Evolutionary conservation across 2,113 vertebrate genomes (phyloP).

Genomic region (Eleginops maclovinus): DNA sequence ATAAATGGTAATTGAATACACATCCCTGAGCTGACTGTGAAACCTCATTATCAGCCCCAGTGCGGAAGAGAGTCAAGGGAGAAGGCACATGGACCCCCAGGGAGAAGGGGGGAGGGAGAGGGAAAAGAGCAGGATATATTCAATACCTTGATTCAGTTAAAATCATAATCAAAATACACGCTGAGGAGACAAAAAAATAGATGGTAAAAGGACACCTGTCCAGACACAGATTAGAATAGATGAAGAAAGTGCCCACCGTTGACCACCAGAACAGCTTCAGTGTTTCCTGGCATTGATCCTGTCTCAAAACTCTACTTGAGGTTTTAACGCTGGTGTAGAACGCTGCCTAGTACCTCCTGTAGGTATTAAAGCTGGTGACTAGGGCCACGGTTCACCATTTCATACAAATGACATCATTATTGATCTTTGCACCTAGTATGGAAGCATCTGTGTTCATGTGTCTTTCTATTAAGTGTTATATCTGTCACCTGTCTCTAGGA

Average conservation of each 20-base stretch:
- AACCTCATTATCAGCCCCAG: slow-evolving; percentile 55
- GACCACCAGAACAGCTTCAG: neutral
- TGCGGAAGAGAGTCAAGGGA: slow-evolving; percentile 39
- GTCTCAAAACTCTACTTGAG: neutral
- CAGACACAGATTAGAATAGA: neutral
- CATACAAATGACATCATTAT: neutral
- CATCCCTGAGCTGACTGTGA: slow-evolving; percentile 41
- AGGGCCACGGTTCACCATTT: neutral
- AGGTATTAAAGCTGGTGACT: neutral
- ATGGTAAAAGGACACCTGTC: neutral
- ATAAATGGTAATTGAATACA: slow-evolving; percentile 58
- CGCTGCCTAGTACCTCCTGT: neutral
- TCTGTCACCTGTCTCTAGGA: neutral
- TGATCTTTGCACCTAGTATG: neutral
- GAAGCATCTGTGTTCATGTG: neutral
- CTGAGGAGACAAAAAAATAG: neutral
- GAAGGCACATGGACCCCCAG: slow-evolving; percentile 25
- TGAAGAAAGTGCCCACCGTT: neutral
- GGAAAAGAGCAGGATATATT: slow-evolving; percentile 1
- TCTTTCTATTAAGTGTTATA: neutral
- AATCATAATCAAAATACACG: slow-evolving; percentile 17
- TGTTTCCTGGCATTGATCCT: neutral
- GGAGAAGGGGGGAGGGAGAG: slow-evolving; percentile 6
- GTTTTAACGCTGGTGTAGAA: neutral
- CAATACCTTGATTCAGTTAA: slow-evolving; percentile 18